A percentile compares a stretch with the other conserved stretches of the same genome.
These are phyloP conservation scores for Leucosticte australis DNA, from an alignment of 2,113 vertebrate species.

Conservation along the genomic window DNA sequence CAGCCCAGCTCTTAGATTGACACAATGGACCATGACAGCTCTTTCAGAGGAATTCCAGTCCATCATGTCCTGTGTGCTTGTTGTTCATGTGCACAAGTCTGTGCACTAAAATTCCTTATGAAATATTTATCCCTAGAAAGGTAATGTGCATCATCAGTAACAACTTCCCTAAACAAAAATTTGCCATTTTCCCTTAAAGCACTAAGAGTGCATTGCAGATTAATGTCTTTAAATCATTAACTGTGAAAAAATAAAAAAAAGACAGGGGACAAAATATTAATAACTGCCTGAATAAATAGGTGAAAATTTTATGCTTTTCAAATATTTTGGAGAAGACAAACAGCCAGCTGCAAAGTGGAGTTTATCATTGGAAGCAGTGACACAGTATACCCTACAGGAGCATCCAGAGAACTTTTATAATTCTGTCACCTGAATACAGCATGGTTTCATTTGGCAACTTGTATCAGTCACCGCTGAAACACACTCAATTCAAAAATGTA, in stretches of 20 bases:
- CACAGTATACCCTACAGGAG: neutral
- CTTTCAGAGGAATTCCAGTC: neutral
- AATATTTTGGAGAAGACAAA: neutral
- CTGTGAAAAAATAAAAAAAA: neutral
- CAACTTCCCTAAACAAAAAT: neutral
- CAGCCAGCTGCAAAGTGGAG: neutral
- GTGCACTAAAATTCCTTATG: constrained; percentile 5
- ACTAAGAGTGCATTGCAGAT: neutral
- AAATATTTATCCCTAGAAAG: constrained; percentile 40
- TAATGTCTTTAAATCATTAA: neutral
- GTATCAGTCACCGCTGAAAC: neutral
- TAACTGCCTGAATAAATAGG: neutral
- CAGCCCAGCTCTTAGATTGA: neutral
- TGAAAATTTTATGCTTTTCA: neutral
- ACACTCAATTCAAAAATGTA: neutral
- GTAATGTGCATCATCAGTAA: constrained; percentile 6
- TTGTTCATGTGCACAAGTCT: neutral
- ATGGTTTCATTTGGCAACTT: constrained; percentile 1
- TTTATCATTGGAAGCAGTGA: neutral
- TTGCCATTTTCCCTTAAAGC: neutral
- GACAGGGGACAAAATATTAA: neutral
- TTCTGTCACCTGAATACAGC: neutral
- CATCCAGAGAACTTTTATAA: neutral
- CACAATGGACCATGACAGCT: constrained; percentile 1
- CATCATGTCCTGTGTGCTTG: neutral